Conservation (phyloP, 2,888 invertebrate species). For the Pristionchus exspectatus region DNA sequence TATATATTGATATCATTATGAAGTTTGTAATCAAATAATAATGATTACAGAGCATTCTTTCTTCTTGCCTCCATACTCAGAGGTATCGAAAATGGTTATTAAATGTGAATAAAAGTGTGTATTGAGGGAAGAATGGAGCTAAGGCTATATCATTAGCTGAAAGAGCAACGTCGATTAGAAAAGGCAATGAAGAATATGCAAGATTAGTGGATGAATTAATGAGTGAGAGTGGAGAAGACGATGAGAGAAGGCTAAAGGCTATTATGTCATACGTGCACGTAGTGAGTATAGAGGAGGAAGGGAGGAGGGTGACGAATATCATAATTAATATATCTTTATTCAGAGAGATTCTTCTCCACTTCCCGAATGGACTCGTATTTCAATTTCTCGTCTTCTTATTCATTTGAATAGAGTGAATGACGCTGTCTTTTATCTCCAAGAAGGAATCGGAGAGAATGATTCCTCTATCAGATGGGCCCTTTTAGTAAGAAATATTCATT, state of each 20-base stretch:
- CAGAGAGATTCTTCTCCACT: background rate
- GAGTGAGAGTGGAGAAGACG: background rate
- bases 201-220: slow-evolving; percentile 57
- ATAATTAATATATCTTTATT: no score
- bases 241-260: background rate
- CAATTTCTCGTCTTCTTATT: slow-evolving; percentile 10
- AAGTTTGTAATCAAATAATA: no score
- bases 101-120: background rate
- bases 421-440: slow-evolving; percentile 13
- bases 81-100: background rate
- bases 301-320: background rate
- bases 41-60: slow-evolving; percentile 37
- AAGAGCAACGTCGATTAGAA: slow-evolving; percentile 63
- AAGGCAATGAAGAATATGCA: slow-evolving; percentile 61
- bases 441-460: background rate
- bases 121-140: background rate
- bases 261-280: background rate
- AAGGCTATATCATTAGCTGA: slow-evolving; percentile 56
- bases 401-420: background rate
- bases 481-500: background rate
- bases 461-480: slow-evolving; percentile 34
- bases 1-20: no score
- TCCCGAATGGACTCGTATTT: slow-evolving; percentile 23
- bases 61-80: slow-evolving; percentile 25
- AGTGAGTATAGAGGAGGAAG: background rate